Evolutionary conservation across 2,113 vertebrate species (phyloP).

Genomic region (Alouatta palliata): DNA sequence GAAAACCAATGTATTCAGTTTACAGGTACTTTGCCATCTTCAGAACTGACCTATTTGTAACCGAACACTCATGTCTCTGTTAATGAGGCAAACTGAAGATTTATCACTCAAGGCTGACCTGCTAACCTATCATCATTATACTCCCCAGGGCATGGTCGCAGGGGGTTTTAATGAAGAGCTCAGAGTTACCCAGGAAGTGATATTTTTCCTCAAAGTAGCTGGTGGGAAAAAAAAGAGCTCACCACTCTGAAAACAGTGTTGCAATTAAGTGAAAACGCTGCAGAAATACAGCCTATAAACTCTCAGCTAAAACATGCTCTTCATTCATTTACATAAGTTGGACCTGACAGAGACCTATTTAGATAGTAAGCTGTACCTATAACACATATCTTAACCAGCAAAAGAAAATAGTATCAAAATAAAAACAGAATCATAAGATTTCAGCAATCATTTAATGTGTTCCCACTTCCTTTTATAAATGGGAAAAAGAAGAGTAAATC

Average conservation of each 20-base stretch:
- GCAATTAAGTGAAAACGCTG: neutral
- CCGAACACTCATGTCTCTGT: neutral
- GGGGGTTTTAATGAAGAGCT: neutral
- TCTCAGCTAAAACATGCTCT: neutral
- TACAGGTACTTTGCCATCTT: neutral
- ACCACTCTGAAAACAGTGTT: neutral
- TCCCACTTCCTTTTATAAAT: neutral
- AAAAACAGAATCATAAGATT: neutral
- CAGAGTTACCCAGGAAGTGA: neutral
- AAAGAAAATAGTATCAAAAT: neutral
- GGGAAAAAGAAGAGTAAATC: neutral
- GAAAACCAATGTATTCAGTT: neutral
- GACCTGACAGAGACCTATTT: neutral
- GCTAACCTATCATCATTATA: neutral
- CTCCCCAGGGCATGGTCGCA: neutral
- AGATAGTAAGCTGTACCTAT: neutral
- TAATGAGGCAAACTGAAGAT: neutral
- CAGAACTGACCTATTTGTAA: neutral
- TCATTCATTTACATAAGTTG: neutral
- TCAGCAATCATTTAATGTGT: neutral
- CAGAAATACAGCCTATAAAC: neutral
- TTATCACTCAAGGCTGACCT: neutral
- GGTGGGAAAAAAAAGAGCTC: neutral
- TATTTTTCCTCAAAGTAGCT: neutral
- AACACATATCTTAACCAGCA: neutral